Conservation (phyloP, 2,888 invertebrate species). For the Callyntrura guangdongensis region DNA sequence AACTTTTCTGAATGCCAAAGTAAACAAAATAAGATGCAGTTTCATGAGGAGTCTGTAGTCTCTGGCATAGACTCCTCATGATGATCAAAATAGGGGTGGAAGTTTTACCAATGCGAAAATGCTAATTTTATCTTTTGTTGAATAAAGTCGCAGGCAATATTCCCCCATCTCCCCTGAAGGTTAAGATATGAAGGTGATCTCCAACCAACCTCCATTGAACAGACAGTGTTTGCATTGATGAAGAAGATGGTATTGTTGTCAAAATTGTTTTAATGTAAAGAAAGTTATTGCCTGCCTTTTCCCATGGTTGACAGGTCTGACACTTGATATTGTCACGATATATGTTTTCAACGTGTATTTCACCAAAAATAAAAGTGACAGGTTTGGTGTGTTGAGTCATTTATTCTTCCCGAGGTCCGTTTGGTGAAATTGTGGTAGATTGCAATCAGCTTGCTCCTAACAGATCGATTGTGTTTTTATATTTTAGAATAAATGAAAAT, state of each 20-base stretch:
- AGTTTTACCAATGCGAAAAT: not conserved
- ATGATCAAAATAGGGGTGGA: not conserved
- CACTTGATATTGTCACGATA: slow-evolving; percentile 15
- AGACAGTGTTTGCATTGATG: not conserved
- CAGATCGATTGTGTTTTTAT: too few species aligned
- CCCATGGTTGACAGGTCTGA: not conserved
- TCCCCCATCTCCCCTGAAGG: not conserved
- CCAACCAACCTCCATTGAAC: too few species aligned
- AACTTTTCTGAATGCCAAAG: not conserved
- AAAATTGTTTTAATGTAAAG: not conserved
- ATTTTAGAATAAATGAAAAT: too few species aligned
- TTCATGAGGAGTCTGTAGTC: not conserved
- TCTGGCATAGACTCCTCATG: not conserved
- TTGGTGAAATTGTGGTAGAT: too few species aligned
- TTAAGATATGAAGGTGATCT: not conserved
- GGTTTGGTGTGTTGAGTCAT: not conserved
- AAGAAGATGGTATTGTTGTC: slow-evolving; percentile 1
- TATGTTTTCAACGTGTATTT: not conserved
- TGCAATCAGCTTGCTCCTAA: too few species aligned
- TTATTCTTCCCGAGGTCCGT: too few species aligned
- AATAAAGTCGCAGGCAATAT: not conserved
- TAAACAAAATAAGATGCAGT: not conserved
- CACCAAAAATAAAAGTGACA: not conserved
- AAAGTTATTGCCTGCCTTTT: not conserved
- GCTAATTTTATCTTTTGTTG: slow-evolving; percentile 14